Conservation (phyloP, 2,888 invertebrate genomes). For the Caenorhabditis angaria region DNA sequence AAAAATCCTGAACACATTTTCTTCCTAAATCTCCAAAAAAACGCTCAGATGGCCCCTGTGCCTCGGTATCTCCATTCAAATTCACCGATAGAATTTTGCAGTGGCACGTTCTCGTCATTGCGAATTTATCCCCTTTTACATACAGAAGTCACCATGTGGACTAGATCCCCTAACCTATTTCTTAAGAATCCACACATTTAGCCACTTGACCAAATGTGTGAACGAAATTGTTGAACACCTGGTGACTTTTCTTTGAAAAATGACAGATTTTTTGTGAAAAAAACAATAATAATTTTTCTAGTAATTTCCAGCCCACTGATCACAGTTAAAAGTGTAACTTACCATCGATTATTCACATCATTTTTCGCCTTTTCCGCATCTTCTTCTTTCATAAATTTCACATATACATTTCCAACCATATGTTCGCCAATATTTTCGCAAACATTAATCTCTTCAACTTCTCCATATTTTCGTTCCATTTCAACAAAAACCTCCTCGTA, state of each 20-base stretch:
- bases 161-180: neutral
- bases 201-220: constrained; percentile 1
- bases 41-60: constrained; percentile 41
- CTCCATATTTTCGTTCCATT: constrained; percentile 98
- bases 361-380: constrained; percentile 97
- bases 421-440: constrained; percentile 86
- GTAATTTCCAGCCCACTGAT: no score
- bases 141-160: neutral
- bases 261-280: no score
- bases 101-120: constrained; percentile 40
- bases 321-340: constrained; percentile 15
- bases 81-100: constrained; percentile 18
- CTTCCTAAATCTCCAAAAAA: neutral
- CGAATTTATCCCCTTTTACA: neutral
- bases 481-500: constrained; percentile 99
- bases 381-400: constrained; percentile 91
- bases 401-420: constrained; percentile 97
- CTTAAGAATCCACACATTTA: neutral
- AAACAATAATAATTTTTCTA: no score
- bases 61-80: constrained; percentile 30
- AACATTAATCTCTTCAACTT: constrained; percentile 99
- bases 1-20: neutral
- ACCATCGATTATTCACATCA: constrained; percentile 81
- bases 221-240: neutral
- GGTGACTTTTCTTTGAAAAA: no score